Conservation (phyloP, 1,140 invertebrate genomes). For the Mizuhopecten yessoensis region DNA sequence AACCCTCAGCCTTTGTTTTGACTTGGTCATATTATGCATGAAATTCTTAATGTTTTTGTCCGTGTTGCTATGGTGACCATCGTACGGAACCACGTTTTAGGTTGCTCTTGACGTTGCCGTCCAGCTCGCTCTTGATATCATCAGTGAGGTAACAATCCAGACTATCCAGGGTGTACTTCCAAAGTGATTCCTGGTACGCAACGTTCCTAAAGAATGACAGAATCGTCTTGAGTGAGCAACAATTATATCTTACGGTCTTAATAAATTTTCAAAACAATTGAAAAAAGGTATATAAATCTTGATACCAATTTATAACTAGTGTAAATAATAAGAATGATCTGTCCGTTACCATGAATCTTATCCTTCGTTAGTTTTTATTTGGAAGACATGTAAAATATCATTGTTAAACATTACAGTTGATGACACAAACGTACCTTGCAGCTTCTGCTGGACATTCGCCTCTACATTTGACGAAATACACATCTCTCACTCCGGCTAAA, state of each 20-base stretch:
- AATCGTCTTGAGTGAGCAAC: no score
- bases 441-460: conserved; percentile 23
- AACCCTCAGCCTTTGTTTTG: no score
- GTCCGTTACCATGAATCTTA: no score
- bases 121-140: conserved; percentile 37
- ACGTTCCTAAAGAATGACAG: conserved; percentile 44
- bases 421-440: conserved; percentile 59
- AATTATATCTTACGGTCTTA: no score
- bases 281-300: no score
- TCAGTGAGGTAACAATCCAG: conserved; percentile 54
- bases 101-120: background rate
- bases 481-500: conserved; percentile 60
- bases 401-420: no score
- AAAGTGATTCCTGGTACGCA: conserved; percentile 44
- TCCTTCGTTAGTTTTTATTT: background rate
- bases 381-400: no score
- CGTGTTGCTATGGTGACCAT: background rate
- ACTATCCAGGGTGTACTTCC: conserved; percentile 49
- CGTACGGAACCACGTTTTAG: background rate
- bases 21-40: no score
- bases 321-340: no score
- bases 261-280: no score
- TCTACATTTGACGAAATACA: conserved; percentile 63
- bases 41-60: no score
- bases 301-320: no score